Base-by-base conservation (phyloP, 2,797 vertebrate genomes). In the Gadopsis marmoratus region DNA sequence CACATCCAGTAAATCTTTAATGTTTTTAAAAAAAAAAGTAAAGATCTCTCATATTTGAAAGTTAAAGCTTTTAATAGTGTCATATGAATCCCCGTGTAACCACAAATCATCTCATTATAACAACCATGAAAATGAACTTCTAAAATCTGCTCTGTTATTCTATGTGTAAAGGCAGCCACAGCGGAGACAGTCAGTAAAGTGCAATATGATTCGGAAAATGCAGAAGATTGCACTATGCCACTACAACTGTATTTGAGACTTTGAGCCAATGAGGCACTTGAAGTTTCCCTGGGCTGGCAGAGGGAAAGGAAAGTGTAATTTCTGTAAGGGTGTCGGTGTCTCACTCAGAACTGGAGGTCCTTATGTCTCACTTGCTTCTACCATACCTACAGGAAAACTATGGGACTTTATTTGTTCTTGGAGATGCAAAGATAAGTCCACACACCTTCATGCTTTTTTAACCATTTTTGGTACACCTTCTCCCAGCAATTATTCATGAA, bases 161-260 rank as follows among this genome's bases (percentile, higher is more conserved):
- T 64, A 71, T 81, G 81, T 81, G 77, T 85, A 79, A 88, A 82
- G 66, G 65, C 76, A 85, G 83, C 77, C 56, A 56, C 76, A 51
- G 79, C 56, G 67, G 77, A 85, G 79, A 59, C 76, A 59, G 83
- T 60, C 84, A 84, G 74, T 76, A 86, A 89, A 88, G 76, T 84
- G 85, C 54, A 88, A 89, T 63, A 88, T 83, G 83, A 83, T 87
- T 84, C 70, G 84, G 61, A 85, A 79, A 87, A 93, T 92, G 85
- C 91, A 88, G 65, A 60, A 82, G 85, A 92, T 93, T 93, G 90
- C 90, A 86, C 82, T 87, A 91, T 86, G 72, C 71, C 64, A 37
- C 82, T 68, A 70, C 78, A 62, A 64, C 79, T 81, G 73, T 81
- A 82, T 73, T 82, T 71, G 79, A 87, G 84, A 90, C 73, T 81